A percentile compares a stretch with the other conserved stretches of the same genome.
Conservation (phyloP, 2,113 vertebrate species). For the Upupa epops region DNA sequence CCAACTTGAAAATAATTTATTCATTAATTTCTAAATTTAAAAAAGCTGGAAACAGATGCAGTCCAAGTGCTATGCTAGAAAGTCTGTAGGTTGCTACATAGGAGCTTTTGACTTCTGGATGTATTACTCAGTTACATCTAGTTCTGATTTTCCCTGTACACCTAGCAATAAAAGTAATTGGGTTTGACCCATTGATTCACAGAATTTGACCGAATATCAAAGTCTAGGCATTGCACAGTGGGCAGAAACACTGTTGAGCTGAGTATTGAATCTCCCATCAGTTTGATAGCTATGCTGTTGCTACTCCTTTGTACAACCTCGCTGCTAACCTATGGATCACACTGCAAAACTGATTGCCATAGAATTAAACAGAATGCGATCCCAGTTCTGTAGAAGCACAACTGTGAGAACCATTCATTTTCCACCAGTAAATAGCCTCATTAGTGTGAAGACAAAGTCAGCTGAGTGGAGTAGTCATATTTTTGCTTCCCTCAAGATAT, state of each 20-base stretch:
- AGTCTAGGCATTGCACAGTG: not conserved
- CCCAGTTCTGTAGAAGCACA: not conserved
- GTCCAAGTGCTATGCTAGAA: not conserved
- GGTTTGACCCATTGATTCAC: not conserved
- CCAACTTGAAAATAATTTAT: not conserved
- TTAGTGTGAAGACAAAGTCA: not conserved
- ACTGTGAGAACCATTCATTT: not conserved
- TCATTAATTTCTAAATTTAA: not conserved
- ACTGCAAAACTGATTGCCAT: not conserved
- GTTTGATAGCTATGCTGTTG: not conserved
- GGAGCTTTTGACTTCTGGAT: not conserved
- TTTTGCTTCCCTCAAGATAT: not conserved
- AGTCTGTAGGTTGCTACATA: not conserved
- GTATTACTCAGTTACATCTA: not conserved
- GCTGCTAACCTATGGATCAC: not conserved
- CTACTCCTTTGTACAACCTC: not conserved
- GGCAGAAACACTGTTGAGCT: not conserved
- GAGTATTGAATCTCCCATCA: not conserved
- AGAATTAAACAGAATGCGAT: slow-evolving; percentile 3
- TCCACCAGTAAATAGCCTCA: not conserved
- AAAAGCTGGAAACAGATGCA: not conserved
- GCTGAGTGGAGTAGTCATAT: not conserved
- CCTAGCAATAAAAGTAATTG: not conserved
- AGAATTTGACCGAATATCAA: not conserved
- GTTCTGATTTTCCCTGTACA: not conserved